These are phyloP conservation scores for Apamea epomidion DNA, from an alignment of 2,888 invertebrate genomes.

Conservation along the genomic window DNA sequence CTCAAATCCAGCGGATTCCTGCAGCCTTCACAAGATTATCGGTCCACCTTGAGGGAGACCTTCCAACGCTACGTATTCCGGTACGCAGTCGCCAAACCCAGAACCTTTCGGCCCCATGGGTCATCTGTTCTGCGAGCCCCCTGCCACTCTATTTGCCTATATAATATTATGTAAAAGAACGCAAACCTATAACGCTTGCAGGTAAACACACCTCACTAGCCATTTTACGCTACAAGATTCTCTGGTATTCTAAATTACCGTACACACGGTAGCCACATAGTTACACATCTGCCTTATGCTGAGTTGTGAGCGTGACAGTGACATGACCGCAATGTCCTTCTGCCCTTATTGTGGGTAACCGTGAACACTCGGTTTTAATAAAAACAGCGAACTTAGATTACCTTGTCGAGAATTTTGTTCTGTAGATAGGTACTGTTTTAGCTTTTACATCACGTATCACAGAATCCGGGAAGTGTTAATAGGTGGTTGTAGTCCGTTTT, in stretches of 20 bases:
- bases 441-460: too few relatives aligned
- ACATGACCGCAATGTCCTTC: slow-evolving; percentile 60
- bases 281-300: slow-evolving; percentile 2
- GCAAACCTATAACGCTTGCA: neutral
- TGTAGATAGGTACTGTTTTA: neutral
- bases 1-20: too few relatives aligned
- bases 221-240: neutral
- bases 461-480: neutral
- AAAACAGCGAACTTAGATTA: slow-evolving; percentile 1
- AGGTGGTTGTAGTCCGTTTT: neutral
- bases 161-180: neutral
- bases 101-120: too few relatives aligned
- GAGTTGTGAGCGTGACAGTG: slow-evolving; percentile 59
- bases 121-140: too few relatives aligned
- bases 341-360: slow-evolving; percentile 17
- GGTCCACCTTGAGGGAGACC: too few relatives aligned
- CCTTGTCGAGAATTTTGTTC: neutral
- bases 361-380: slow-evolving; percentile 4
- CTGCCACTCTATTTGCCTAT: neutral
- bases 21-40: too few relatives aligned
- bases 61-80: too few relatives aligned
- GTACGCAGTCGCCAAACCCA: too few relatives aligned
- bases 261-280: slow-evolving; percentile 7
- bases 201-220: neutral
- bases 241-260: slow-evolving; percentile 11